Base-by-base conservation (phyloP, 2,888 invertebrate genomes). In the Monochamus alternatus region DNA sequence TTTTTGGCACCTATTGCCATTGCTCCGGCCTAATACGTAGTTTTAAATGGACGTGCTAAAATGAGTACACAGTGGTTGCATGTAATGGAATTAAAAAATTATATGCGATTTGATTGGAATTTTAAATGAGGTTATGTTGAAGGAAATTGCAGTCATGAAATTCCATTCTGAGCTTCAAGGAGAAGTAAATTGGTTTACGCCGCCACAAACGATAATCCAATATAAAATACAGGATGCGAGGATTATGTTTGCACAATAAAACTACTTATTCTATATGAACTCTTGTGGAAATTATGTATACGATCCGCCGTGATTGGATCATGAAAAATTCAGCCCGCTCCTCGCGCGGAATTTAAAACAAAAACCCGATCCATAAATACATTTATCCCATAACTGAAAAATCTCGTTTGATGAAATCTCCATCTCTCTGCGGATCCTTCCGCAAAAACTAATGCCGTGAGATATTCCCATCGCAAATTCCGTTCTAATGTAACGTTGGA, bases 341-440 rank as follows among this genome's bases (percentile, higher is more conserved):
- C 68, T 52, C 63, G 67, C 64, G 68, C 73, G 55, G 71, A 71
- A 71, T 71, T 71, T 63, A 44, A 63, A 71, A 63, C 14, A 71
- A 71, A 66, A 71, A 63, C 38, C 73, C 76, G 63, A 75, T 75
- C 77, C 77, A 70, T 76, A 75, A 76, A 73, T 75, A 71, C 75
- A 74, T 66, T 78, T 73, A 79, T 79, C 75, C 77, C 75, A 79
- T 79, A 79, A 79, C 75, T 74, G 79, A 79, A 75, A 77, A 79
- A 75, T 76, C 77, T 77, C 73, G 71, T 71, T 71, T 52, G 73
- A 68, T 75, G 79, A 75, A 77, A 77, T 77, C 72, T 38, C 38
- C 38, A 38, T 38, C 38, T 38, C 38, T 73, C 75, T 72, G 55
- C 75, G 73, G 75, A 76, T 75, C 67, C 72, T 66, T 44, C 65